Conservation (phyloP, 1,140 invertebrate species). For the Luehdorfia chinensis region DNA sequence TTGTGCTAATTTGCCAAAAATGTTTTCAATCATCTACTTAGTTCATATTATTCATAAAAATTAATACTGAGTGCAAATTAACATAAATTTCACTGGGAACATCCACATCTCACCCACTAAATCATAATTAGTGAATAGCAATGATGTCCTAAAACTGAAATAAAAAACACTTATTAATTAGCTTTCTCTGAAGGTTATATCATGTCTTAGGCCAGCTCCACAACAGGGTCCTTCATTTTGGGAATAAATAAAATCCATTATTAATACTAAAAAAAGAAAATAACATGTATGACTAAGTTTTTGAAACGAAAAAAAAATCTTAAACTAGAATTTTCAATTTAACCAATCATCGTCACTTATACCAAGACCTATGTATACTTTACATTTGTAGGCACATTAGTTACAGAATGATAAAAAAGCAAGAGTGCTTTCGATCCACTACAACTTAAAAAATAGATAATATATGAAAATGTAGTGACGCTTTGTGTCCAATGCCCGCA, state of each 20-base stretch:
- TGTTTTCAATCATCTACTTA: constrained; percentile 62
- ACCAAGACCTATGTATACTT: constrained; percentile 69
- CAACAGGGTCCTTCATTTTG: constrained; percentile 27
- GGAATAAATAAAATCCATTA: constrained; percentile 29
- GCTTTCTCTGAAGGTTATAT: constrained; percentile 47
- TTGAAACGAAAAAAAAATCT: constrained; percentile 32
- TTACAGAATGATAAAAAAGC: constrained; percentile 68
- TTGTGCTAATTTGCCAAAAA: constrained; percentile 52
- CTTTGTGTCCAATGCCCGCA: constrained; percentile 65
- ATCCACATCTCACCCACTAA: constrained; percentile 30
- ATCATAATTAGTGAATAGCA: constrained; percentile 35
- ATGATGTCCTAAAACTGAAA: constrained; percentile 48
- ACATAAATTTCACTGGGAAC: constrained; percentile 66
- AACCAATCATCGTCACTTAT: constrained; percentile 63
- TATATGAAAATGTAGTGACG: constrained; percentile 46
- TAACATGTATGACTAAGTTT: constrained; percentile 38
- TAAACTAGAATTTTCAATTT: constrained; percentile 53
- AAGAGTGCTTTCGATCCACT: constrained; percentile 68
- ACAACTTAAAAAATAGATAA: constrained; percentile 58
- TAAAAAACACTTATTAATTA: constrained; percentile 32
- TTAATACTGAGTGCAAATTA: constrained; percentile 72
- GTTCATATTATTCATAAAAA: constrained; percentile 31
- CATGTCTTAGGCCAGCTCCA: constrained; percentile 60
- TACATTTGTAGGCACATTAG: constrained; percentile 76
- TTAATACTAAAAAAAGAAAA: constrained; percentile 27